phyloP scores from a whole-genome alignment of 1,140 invertebrate species.

The Leptopilina clavipes region DNA sequence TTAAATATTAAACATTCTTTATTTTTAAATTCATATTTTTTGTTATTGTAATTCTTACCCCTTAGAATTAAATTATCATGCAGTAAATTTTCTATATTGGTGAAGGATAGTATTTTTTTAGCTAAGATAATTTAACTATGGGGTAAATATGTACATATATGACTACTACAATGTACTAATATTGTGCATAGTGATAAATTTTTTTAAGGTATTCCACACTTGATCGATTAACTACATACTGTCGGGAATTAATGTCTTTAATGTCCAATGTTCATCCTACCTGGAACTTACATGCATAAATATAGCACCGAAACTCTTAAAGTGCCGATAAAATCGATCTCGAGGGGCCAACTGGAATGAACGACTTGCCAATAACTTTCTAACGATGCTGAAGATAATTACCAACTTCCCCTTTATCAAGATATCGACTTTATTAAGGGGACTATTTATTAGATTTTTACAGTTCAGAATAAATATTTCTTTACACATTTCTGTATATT shows the following conservation, averaged over 20 bases:
- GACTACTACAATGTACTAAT: background rate
- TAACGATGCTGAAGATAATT: slow-evolving; percentile 54
- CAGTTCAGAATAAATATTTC: too few species aligned
- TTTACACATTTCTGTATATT: too few species aligned
- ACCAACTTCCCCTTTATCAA: slow-evolving; percentile 37
- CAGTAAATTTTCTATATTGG: too few species aligned
- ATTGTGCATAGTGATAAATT: too few species aligned
- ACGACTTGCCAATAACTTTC: slow-evolving; percentile 49
- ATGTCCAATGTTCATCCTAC: slow-evolving; percentile 20
- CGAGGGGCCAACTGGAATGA: slow-evolving; percentile 30
- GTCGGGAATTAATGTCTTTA: background rate
- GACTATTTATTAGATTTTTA: background rate
- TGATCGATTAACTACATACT: slow-evolving; percentile 9
- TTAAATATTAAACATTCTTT: background rate
- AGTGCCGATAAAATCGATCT: slow-evolving; percentile 33
- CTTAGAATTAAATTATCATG: too few species aligned
- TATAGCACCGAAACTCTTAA: slow-evolving; percentile 21
- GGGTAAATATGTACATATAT: too few species aligned
- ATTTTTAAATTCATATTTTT: too few species aligned
- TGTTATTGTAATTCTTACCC: too few species aligned
- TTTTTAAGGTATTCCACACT: background rate
- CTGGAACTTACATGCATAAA: slow-evolving; percentile 24
- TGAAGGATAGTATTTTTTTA: too few species aligned
- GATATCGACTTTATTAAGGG: background rate
- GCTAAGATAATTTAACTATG: too few species aligned